Conservation (phyloP, 2,113 vertebrate species). For the Cyrtonyx montezumae region DNA sequence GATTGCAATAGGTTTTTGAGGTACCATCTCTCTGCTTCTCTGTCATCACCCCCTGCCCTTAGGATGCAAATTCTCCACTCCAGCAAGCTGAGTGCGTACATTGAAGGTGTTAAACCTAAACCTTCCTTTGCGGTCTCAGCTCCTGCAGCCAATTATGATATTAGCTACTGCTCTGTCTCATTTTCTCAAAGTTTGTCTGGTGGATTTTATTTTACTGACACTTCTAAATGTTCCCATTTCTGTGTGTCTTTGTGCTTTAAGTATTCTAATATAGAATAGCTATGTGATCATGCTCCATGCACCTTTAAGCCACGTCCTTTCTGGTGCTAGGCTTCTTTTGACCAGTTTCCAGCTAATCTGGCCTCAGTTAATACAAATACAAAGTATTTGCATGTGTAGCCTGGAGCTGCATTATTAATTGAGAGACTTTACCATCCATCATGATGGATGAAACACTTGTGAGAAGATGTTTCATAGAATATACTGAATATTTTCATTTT, state of each 20-base stretch:
- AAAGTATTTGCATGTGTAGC: neutral
- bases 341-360: neutral
- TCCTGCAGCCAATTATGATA: neutral
- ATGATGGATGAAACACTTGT: neutral
- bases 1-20: neutral
- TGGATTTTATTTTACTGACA: neutral
- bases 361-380: neutral
- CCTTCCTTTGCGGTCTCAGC: neutral
- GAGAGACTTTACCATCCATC: neutral
- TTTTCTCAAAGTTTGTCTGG: rapidly evolving
- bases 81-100: rapidly evolving
- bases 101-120: neutral
- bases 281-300: rapidly evolving
- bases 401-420: neutral
- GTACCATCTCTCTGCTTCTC: neutral
- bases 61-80: rapidly evolving
- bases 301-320: rapidly evolving
- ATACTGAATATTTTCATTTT: neutral
- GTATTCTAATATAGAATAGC: neutral
- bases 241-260: neutral
- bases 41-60: neutral
- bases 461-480: neutral
- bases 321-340: neutral
- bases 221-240: neutral
- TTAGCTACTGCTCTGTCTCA: neutral